phyloP scores from a whole-genome alignment of 30 jellyfish, hydroid and myxozoan species.

The Sanderia malayensis region DNA sequence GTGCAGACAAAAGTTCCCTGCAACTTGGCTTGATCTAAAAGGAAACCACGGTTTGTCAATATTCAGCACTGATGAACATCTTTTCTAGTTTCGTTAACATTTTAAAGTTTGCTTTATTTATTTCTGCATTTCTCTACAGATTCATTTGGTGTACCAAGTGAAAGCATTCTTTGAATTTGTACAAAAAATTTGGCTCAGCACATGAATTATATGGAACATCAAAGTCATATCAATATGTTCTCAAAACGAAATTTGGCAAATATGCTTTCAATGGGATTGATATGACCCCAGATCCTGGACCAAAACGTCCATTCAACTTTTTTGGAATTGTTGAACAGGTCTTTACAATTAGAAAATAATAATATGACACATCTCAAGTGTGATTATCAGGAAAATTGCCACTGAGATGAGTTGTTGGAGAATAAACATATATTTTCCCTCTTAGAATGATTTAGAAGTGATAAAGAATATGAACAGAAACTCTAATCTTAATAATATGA shows the following conservation, averaged over 20 bases:
- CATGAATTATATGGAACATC: conserved; percentile 4
- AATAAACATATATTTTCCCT: neutral
- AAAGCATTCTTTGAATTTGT: conserved; percentile 26
- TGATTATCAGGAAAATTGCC: too few species aligned
- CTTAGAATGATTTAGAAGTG: conserved; percentile 36
- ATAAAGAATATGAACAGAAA: conserved; percentile 3
- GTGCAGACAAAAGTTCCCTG: conserved; percentile 24
- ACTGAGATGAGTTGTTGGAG: too few species aligned
- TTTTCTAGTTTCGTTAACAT: too few species aligned
- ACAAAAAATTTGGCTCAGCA: conserved; percentile 49
- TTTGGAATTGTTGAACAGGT: conserved; percentile 85
- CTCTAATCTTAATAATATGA: conserved; percentile 23
- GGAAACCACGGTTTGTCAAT: conserved; percentile 90
- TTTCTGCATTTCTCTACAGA: conserved; percentile 41
- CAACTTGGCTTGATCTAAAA: conserved; percentile 83
- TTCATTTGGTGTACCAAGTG: conserved; percentile 71
- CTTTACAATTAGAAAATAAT: too few species aligned
- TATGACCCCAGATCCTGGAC: conserved; percentile 93
- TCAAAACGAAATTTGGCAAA: conserved; percentile 58
- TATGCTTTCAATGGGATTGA: conserved; percentile 90
- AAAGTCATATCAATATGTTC: conserved; percentile 43
- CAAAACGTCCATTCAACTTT: conserved; percentile 90
- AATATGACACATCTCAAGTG: too few species aligned
- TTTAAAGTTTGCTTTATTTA: neutral
- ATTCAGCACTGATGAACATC: too few species aligned